Conservation (phyloP, 2,113 vertebrate species). For the Pedetes capensis region DNA sequence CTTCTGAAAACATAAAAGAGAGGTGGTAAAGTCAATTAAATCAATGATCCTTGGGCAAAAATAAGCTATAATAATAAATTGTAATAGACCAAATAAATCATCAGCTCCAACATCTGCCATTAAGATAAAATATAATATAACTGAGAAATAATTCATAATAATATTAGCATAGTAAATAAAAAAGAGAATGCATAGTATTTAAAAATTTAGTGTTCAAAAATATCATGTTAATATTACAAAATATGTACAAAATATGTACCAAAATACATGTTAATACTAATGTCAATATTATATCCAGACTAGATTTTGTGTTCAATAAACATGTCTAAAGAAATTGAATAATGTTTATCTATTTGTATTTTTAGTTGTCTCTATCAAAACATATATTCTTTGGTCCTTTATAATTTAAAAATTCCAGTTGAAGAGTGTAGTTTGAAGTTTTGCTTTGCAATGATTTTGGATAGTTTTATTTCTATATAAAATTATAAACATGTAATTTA, state of each 20-base stretch:
- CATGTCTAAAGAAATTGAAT: neutral
- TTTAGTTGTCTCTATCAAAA: neutral
- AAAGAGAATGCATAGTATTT: neutral
- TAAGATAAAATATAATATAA: neutral
- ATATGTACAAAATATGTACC: neutral
- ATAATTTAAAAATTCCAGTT: neutral
- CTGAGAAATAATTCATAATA: neutral
- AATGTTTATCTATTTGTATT: neutral
- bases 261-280: neutral
- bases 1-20: conserved; percentile 15
- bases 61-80: neutral
- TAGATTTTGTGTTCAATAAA: neutral
- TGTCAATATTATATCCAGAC: neutral
- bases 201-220: neutral
- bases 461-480: neutral
- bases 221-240: too few species aligned
- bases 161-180: neutral
- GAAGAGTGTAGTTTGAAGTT: neutral
- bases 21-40: conserved; percentile 20
- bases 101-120: neutral
- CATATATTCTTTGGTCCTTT: neutral
- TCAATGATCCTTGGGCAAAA: neutral
- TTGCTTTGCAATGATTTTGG: neutral
- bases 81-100: neutral
- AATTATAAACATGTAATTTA: neutral